Evolutionary conservation across 2,797 vertebrate genomes (phyloP).

Genomic region (Gorsachius magnificus): DNA sequence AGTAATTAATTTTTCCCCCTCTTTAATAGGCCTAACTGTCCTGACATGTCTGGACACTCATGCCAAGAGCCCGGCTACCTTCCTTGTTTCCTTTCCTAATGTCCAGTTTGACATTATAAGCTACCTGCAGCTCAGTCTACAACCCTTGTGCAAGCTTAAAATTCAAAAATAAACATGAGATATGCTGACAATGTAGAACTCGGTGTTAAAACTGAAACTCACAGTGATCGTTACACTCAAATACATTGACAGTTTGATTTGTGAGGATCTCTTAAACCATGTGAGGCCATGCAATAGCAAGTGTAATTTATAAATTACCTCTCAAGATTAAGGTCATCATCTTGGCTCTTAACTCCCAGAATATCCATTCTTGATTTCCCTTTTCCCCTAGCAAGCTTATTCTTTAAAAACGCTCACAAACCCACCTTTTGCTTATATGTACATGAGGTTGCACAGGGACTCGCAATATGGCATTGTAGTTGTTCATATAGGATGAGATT

Average conservation of each 20-base stretch:
- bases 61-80: neutral
- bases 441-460: neutral
- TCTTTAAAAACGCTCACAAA: neutral
- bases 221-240: neutral
- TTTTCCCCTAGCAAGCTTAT: neutral
- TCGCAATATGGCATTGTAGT: neutral
- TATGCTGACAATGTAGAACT: neutral
- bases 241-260: neutral
- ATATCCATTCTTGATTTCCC: neutral
- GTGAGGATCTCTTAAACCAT: neutral
- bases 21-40: neutral
- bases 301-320: neutral
- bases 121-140: neutral
- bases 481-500: neutral
- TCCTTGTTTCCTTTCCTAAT: neutral
- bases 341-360: neutral
- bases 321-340: neutral
- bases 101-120: neutral
- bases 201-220: neutral
- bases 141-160: neutral
- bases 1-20: fast-evolving
- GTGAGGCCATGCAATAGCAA: neutral
- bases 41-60: neutral
- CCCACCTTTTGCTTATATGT: neutral
- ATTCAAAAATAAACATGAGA: neutral